Percentiles rank a stretch among this genome's conserved stretches.
Evolutionary conservation across 1,140 invertebrate genomes (phyloP).

Genomic region (Sminthurinus signatus): DNA sequence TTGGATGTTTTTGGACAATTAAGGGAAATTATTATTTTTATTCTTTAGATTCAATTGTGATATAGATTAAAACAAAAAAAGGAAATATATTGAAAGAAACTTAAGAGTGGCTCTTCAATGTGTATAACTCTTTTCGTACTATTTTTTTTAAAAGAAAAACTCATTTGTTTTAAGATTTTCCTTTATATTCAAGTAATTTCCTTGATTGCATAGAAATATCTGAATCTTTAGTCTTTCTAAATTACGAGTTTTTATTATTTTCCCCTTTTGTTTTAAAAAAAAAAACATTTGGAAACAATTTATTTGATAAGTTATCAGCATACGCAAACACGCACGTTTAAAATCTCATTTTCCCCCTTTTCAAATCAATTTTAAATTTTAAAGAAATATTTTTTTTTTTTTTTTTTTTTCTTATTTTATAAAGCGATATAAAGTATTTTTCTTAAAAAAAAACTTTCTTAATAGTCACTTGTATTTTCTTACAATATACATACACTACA

Average conservation of each 20-base stretch:
- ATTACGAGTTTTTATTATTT: not conserved
- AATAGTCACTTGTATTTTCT: not conserved
- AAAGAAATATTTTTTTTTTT: not conserved
- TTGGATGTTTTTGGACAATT: too few species aligned
- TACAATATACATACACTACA: conserved; percentile 29
- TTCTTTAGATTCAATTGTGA: too few species aligned
- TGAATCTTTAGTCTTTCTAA: not conserved
- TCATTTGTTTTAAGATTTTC: not conserved
- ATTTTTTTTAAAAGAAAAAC: not conserved
- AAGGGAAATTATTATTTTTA: too few species aligned
- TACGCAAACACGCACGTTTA: conserved; percentile 36
- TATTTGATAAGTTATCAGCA: conserved; percentile 27
- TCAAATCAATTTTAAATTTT: not conserved
- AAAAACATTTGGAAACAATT: conserved; percentile 4
- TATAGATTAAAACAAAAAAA: not conserved
- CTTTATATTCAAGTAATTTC: not conserved
- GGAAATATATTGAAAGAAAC: not conserved
- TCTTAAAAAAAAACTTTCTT: not conserved
- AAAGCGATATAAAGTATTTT: not conserved
- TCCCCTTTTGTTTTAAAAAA: not conserved
- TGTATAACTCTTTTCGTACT: not conserved
- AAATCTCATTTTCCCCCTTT: too few species aligned
- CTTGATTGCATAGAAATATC: not conserved
- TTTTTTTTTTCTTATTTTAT: not conserved
- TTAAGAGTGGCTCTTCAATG: not conserved